Conservation (phyloP, 2,888 invertebrate genomes). For the Drosophila gaucha region DNA sequence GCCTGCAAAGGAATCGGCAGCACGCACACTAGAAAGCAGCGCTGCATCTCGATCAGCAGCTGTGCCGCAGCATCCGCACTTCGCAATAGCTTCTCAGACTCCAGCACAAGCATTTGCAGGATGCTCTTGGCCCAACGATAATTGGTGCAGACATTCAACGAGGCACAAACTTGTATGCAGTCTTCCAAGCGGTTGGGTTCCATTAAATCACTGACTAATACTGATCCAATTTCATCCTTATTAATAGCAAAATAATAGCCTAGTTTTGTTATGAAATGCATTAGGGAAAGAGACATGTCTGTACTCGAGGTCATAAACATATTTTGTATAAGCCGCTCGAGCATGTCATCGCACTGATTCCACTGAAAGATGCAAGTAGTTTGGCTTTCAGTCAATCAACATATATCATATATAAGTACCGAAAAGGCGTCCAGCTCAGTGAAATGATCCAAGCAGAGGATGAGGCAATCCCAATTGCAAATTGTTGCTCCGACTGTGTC, state of each 20-base stretch:
- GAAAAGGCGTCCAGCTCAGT: slow-evolving; percentile 66
- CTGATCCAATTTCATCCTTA: slow-evolving; percentile 59
- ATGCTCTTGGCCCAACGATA: slow-evolving; percentile 83
- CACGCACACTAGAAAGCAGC: slow-evolving; percentile 79
- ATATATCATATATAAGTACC: slow-evolving; percentile 40
- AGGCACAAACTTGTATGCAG: slow-evolving; percentile 58
- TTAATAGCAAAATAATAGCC: slow-evolving; percentile 74
- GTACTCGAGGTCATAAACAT: slow-evolving; percentile 71
- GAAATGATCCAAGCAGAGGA: slow-evolving; percentile 78
- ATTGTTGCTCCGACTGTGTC: slow-evolving; percentile 61
- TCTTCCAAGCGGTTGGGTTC: slow-evolving; percentile 32
- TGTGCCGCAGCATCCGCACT: slow-evolving; percentile 51
- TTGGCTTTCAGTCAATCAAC: background rate
- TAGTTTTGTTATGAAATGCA: slow-evolving; percentile 73
- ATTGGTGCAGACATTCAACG: slow-evolving; percentile 68
- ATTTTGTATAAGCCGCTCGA: slow-evolving; percentile 77
- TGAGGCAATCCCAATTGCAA: slow-evolving; percentile 79
- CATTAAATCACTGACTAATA: slow-evolving; percentile 44
- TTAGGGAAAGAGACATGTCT: slow-evolving; percentile 61
- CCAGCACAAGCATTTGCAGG: slow-evolving; percentile 76
- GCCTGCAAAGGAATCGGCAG: slow-evolving; percentile 74
- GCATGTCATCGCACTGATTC: slow-evolving; percentile 82
- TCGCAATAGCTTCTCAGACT: slow-evolving; percentile 78
- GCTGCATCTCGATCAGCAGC: slow-evolving; percentile 71
- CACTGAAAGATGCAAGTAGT: slow-evolving; percentile 68